Percentiles rank a stretch among this genome's conserved stretches.
Evolutionary conservation across 2,113 vertebrate genomes (phyloP).

Genomic region (Leiothrix lutea): DNA sequence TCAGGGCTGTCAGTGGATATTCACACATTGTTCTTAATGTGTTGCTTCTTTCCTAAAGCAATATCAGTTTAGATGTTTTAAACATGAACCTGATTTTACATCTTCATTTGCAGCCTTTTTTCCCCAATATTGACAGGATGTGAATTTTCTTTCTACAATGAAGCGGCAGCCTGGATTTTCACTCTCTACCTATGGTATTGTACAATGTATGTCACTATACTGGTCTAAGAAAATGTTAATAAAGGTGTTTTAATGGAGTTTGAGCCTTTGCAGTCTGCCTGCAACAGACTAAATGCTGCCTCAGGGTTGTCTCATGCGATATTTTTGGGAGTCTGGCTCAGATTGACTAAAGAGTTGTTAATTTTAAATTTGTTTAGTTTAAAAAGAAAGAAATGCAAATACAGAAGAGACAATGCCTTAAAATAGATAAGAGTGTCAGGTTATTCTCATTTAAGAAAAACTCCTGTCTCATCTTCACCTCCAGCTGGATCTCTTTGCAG

Average conservation of each 20-base stretch:
- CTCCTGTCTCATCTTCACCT: background rate
- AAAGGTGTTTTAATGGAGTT: background rate
- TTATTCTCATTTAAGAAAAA: conserved; percentile 12
- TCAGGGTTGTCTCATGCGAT: background rate
- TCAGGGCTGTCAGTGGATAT: conserved; percentile 40
- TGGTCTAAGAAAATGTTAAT: background rate
- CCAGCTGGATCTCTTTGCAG: background rate
- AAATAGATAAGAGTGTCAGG: background rate
- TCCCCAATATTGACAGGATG: conserved; percentile 3
- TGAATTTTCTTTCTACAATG: conserved; percentile 15
- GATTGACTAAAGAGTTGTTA: background rate
- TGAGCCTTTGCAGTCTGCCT: background rate
- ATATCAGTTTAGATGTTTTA: conserved; percentile 63
- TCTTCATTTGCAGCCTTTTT: conserved; percentile 47
- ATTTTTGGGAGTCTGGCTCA: background rate
- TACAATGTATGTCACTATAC: background rate
- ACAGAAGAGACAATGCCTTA: background rate
- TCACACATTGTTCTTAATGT: conserved; percentile 50
- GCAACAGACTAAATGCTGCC: background rate
- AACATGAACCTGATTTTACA: conserved; percentile 57
- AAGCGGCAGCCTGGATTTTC: background rate
- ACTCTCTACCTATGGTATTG: background rate
- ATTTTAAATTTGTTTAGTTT: conserved; percentile 21
- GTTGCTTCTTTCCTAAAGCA: conserved; percentile 40
- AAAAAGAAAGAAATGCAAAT: conserved; percentile 23